Base-by-base conservation (phyloP, 2,888 invertebrate species). In the Andrena dorsata region DNA sequence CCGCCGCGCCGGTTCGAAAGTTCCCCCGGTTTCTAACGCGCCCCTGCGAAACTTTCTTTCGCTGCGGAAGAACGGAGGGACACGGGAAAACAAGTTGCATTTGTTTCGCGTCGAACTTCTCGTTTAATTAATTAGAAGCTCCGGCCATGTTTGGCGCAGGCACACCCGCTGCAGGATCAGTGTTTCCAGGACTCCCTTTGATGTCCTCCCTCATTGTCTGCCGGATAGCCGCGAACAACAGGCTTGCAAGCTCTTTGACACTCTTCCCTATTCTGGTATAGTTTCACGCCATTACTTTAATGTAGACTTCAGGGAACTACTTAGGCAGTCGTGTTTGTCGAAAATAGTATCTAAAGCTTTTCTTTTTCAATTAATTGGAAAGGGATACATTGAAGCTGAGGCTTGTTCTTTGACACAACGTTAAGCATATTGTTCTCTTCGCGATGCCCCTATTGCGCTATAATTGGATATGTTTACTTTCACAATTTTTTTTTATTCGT, bases 61-160 rank as follows among this genome's bases (percentile, higher is more conserved):
- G n/a, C 23, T 10, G 16, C 47, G 61, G 28, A 10, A 60, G 58
- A 58, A 60, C n/a, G 23, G 28, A 7, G 16, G 51, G 26, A 16
- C 1, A 28, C 20, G 16, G 13, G 26, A 23, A 26, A 51, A 63
- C 23, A 32, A 28, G 26, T 4, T 1, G 70, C 51, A 56, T 51
- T 76, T 72, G 69, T 64, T 80, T 72, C 61, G 63, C 35, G 35
- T 10, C 49, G 53, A 53, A 76, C 71, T 80, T 80, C 20, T n/a
- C 64, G 28, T 65, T 72, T 80, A 82, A 80, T 80, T 71, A 69
- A 76, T 80, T 76, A 71, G 56, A 56, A n/a, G 13, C 2, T 8
- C 16, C 8, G 32, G 56, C 28, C 26, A 41, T 58, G 51, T 49
- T 41, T 61, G 61, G 28, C 49, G 49, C 26, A 2, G 10, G 23